Conservation (phyloP, 1,140 invertebrate species). For the Ceratosolen solmsi region DNA sequence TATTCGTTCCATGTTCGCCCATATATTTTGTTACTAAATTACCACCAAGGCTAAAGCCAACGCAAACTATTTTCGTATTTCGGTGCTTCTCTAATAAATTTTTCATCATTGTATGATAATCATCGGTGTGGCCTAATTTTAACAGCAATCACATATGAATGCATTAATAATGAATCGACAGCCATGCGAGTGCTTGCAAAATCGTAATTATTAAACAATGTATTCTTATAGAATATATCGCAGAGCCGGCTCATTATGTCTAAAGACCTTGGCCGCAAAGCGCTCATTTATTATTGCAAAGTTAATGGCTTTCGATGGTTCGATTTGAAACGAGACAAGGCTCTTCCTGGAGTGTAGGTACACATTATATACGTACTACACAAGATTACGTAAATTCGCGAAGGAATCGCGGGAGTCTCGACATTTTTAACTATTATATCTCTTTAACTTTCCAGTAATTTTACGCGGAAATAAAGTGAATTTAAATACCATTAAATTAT, state of each 20-base stretch:
- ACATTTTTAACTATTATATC: too few relatives aligned
- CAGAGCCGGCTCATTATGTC: background rate
- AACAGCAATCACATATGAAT: background rate
- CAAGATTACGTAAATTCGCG: background rate
- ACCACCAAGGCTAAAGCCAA: constrained; percentile 93
- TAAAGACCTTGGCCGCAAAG: background rate
- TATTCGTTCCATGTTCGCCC: constrained; percentile 80
- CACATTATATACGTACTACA: too few relatives aligned
- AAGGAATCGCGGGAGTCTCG: too few relatives aligned
- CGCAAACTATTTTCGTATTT: constrained; percentile 83
- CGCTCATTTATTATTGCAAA: background rate
- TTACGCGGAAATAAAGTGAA: too few relatives aligned
- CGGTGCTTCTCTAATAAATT: constrained; percentile 83
- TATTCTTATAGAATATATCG: too few relatives aligned
- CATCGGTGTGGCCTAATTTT: constrained; percentile 86
- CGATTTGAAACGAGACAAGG: background rate
- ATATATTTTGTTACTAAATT: constrained; percentile 93
- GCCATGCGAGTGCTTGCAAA: background rate
- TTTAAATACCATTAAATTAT: too few relatives aligned
- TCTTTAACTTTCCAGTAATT: too few relatives aligned
- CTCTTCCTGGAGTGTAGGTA: background rate
- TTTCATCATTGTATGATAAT: constrained; percentile 86
- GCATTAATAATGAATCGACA: background rate
- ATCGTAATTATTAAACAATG: background rate
- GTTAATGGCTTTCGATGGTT: background rate